phyloP scores from a whole-genome alignment of 35 echinoderm and acorn worm species.

The Acanthaster planci region DNA sequence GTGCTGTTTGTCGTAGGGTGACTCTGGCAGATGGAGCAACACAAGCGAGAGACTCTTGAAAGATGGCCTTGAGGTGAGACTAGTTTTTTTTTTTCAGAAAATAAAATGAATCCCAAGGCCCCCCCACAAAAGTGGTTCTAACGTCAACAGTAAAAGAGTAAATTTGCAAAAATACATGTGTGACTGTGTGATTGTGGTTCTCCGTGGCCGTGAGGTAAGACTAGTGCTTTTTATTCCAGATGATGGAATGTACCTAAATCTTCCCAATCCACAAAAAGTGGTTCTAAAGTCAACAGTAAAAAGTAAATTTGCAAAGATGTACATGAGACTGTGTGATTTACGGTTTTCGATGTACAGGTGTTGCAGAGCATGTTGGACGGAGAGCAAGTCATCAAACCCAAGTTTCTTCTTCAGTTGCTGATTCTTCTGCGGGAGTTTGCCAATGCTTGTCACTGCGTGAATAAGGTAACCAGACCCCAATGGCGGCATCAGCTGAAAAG shows the following conservation, averaged over 20 bases:
- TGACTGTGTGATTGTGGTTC: too few species aligned
- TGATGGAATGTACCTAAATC: too few species aligned
- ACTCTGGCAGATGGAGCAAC: not conserved
- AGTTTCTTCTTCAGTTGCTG: slow-evolving; percentile 38
- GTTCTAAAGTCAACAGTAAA: too few species aligned
- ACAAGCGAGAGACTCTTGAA: not conserved
- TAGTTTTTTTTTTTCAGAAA: not conserved
- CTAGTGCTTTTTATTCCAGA: too few species aligned
- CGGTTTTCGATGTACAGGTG: slow-evolving; percentile 7
- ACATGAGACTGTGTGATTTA: not conserved
- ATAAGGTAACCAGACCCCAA: slow-evolving; percentile 27
- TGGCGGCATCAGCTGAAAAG: not conserved
- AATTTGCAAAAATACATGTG: too few species aligned
- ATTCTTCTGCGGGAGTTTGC: slow-evolving; percentile 42
- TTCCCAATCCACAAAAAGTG: too few species aligned
- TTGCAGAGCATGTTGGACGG: slow-evolving; percentile 50
- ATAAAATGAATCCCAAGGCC: too few species aligned
- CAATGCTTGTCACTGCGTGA: slow-evolving; percentile 22
- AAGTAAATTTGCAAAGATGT: too few species aligned
- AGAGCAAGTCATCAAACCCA: slow-evolving; percentile 49
- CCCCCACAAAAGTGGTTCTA: too few species aligned
- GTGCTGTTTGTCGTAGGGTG: too few species aligned
- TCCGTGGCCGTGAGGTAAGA: too few species aligned
- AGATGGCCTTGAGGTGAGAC: not conserved
- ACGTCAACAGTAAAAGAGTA: too few species aligned